Conservation (phyloP, 2,113 vertebrate species). For the Willisornis vidua region DNA sequence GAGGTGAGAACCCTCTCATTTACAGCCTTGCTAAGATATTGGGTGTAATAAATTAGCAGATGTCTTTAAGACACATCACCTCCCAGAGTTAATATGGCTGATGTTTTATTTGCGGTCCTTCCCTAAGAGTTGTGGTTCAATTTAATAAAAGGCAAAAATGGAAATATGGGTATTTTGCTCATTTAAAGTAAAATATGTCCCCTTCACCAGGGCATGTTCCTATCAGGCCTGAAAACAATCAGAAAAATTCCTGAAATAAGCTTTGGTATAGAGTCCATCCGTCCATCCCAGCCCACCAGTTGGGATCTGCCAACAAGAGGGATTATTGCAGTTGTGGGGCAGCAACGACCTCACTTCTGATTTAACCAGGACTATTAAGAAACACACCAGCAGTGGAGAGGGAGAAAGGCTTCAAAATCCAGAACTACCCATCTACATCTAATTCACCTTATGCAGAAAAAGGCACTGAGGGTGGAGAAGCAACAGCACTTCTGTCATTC, state of each 20-base stretch:
- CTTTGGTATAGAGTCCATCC: not conserved
- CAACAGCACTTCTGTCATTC: not conserved
- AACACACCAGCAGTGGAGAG: fast-evolving
- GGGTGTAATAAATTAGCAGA: not conserved
- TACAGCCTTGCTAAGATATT: not conserved
- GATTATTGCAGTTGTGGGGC: not conserved
- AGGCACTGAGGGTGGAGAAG: not conserved
- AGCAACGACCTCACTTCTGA: not conserved
- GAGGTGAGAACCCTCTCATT: not conserved
- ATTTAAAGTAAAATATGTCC: not conserved
- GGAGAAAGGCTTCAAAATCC: not conserved
- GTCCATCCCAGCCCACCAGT: not conserved
- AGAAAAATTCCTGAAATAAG: not conserved
- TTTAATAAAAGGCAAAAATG: not conserved
- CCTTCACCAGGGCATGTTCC: fast-evolving
- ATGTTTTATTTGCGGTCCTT: not conserved
- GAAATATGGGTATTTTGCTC: not conserved
- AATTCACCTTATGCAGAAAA: not conserved
- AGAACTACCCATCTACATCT: fast-evolving
- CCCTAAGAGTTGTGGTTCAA: not conserved
- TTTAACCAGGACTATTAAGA: fast-evolving
- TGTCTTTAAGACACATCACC: not conserved
- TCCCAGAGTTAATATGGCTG: not conserved
- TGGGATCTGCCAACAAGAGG: not conserved
- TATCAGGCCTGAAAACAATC: not conserved